Base-by-base conservation (phyloP, 2,888 invertebrate species). In the Anaspis maculata region DNA sequence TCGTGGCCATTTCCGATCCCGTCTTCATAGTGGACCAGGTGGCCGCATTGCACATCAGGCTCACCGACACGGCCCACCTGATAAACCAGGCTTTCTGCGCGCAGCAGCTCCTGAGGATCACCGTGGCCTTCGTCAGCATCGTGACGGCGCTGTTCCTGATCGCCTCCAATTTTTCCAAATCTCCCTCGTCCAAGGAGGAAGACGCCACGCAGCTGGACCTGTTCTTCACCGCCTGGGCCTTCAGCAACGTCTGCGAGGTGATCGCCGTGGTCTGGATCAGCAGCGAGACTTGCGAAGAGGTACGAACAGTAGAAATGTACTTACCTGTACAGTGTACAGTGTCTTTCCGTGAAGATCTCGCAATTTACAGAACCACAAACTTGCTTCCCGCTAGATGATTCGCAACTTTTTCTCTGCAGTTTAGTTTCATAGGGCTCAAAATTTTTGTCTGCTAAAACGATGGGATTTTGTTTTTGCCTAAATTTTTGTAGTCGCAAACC, bases 51-150 rank as follows among this genome's bases (percentile, higher is more conserved):
- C 56, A 58, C 35, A 51, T 56, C 23, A 53, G 54, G 40, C 39
- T 58, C 28, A 49, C 51, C 3, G 54, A 56, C 31, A 46, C 50
- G 3, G 54, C 56, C 6, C 43, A 43, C 12, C 39, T 53, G 28
- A 46, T 56, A 6, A 57, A 56, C 34, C 43, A 47, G n/a, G 44
- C 53, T 3, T 58, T 56, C 34, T 46, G 50, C 15, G 43, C 54
- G 1, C 58, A 58, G 39, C 49, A 56, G 30, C 41, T 58, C 11
- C 34, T 56, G 24, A 42, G 52, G 33, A 51, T 58, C 19, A 46
- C 46, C 6, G 47, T 52, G 2, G 46, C 55, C 7, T 56, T 58
- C 34, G 42, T 54, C n/a, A 48, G 47, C 23, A 52, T 54, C 23
- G 53, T 57, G 3, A 48, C 49, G 12, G 52, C 54, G 7, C 39